A percentile compares a stretch with the other conserved stretches of the same genome.
These are phyloP conservation scores for Noctua pronuba DNA, from an alignment of 2,888 invertebrate genomes.

Conservation along the genomic window DNA sequence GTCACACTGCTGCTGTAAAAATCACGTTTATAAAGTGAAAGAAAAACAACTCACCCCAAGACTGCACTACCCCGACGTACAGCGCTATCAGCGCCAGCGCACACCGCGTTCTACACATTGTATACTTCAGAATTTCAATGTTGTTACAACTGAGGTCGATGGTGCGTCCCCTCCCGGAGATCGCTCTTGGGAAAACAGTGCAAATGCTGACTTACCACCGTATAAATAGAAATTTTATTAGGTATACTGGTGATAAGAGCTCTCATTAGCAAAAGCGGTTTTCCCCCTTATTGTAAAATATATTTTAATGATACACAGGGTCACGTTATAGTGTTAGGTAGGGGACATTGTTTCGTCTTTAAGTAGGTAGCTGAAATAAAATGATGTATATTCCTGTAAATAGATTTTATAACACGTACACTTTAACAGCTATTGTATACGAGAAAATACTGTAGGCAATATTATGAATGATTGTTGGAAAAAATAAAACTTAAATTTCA, in stretches of 20 bases:
- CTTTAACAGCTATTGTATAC: too few species aligned
- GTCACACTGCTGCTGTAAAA: neutral
- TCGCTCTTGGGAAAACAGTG: neutral
- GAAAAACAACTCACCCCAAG: slow-evolving; percentile 5
- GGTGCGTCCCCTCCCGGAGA: neutral
- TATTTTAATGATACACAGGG: too few species aligned
- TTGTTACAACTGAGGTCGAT: neutral
- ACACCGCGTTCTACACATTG: neutral
- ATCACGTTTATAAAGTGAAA: neutral
- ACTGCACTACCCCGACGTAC: neutral
- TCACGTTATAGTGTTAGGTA: too few species aligned
- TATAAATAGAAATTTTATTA: neutral
- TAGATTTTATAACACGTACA: too few species aligned
- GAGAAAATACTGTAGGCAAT: too few species aligned
- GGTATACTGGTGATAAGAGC: neutral
- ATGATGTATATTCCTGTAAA: too few species aligned
- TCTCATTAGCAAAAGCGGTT: neutral
- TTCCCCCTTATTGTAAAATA: neutral
- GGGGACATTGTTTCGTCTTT: too few species aligned
- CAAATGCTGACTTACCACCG: neutral
- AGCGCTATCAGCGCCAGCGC: neutral
- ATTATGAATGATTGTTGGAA: too few species aligned
- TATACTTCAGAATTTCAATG: neutral
- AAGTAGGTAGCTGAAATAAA: too few species aligned
- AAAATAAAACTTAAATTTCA: too few species aligned